These are phyloP conservation scores for Parnassius orleans DNA, from an alignment of 2,888 invertebrate species.

Conservation along the genomic window DNA sequence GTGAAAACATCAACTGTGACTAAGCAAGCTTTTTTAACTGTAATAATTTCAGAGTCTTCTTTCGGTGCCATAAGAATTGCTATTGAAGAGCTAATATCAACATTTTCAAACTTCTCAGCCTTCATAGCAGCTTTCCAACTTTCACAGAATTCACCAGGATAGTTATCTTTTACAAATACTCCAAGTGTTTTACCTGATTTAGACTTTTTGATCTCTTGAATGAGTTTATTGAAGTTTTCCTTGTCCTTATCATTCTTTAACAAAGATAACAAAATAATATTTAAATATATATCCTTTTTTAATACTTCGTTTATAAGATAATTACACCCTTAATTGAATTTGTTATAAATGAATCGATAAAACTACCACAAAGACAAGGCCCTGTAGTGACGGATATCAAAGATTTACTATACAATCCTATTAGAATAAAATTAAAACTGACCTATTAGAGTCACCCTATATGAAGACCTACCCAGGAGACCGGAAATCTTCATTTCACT, in stretches of 20 bases:
- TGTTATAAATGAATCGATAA: too few species aligned
- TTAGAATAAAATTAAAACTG: too few species aligned
- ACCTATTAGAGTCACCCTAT: too few species aligned
- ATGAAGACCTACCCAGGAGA: too few species aligned
- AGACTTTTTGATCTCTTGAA: constrained; percentile 91
- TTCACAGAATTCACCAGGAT: constrained; percentile 95
- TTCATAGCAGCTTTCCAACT: constrained; percentile 92
- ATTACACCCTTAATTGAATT: too few species aligned
- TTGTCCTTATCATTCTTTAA: constrained; percentile 93
- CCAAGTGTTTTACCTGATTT: constrained; percentile 94
- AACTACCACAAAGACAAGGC: too few species aligned
- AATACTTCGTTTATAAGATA: too few species aligned
- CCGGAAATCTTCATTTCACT: too few species aligned
- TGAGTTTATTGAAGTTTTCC: constrained; percentile 89
- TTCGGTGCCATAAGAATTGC: constrained; percentile 96
- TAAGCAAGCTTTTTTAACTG: constrained; percentile 94
- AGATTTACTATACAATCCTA: too few species aligned
- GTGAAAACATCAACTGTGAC: constrained; percentile 97
- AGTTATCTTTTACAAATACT: constrained; percentile 95
- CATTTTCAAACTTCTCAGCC: constrained; percentile 89
- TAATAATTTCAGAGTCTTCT: constrained; percentile 94
- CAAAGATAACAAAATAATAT: constrained; percentile 1
- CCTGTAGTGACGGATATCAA: too few species aligned
- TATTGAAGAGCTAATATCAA: constrained; percentile 92
- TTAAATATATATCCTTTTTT: too few species aligned